phyloP scores from a whole-genome alignment of 2,797 vertebrate species.

The Australoheros facetus region DNA sequence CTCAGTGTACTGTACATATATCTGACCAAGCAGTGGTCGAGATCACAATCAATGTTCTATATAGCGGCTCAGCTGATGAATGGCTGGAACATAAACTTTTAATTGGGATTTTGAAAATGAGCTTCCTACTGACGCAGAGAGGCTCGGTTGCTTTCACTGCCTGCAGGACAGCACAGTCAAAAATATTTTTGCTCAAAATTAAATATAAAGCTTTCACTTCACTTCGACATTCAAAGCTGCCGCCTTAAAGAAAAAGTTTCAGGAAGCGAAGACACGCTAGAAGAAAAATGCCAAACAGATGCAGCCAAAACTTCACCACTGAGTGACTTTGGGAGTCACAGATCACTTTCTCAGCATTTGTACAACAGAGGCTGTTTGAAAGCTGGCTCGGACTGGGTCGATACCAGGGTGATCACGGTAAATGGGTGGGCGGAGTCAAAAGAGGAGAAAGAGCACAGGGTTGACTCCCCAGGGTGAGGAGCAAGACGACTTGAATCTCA shows the following conservation, averaged over 20 bases:
- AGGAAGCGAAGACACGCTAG: background rate
- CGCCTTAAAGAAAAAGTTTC: background rate
- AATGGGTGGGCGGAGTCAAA: slow-evolving; percentile 52
- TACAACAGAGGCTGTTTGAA: slow-evolving; percentile 25
- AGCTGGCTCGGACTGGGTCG: slow-evolving; percentile 39
- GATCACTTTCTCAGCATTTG: slow-evolving; percentile 62
- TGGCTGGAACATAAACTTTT: slow-evolving; percentile 66
- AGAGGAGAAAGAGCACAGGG: slow-evolving; percentile 48
- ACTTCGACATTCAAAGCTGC: background rate
- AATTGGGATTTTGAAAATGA: slow-evolving; percentile 67
- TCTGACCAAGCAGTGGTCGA: slow-evolving; percentile 36
- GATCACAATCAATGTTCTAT: slow-evolving; percentile 69
- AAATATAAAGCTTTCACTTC: slow-evolving; percentile 1
- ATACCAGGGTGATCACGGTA: slow-evolving; percentile 54
- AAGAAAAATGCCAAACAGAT: background rate
- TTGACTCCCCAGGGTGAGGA: slow-evolving; percentile 54
- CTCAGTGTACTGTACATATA: slow-evolving; percentile 38
- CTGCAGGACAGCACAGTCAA: slow-evolving; percentile 22
- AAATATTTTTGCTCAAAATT: background rate
- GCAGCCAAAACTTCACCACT: slow-evolving; percentile 20
- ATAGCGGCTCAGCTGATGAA: slow-evolving; percentile 62
- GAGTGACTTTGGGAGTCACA: slow-evolving; percentile 42
- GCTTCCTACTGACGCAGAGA: slow-evolving; percentile 23
- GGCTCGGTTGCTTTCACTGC: slow-evolving; percentile 20
- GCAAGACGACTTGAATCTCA: slow-evolving; percentile 67